Evolutionary conservation across 2,888 invertebrate genomes (phyloP), one percentile per base, ranked within the genome.

Genomic region (Lucinisca nassula): DNA sequence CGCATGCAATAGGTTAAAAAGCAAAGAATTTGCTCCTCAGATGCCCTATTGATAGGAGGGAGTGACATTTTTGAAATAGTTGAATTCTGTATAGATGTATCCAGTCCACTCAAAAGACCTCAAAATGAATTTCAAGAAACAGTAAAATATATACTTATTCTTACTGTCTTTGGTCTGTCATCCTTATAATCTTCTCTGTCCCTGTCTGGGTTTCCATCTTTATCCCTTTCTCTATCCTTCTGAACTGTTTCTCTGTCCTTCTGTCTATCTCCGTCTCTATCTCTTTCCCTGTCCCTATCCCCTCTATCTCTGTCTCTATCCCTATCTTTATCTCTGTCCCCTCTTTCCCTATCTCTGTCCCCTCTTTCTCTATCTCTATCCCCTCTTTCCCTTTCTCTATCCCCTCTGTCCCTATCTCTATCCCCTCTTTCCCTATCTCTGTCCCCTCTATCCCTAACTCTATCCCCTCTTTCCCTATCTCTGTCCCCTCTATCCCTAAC

Each of bases 281-380:
- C 17, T 8, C 17, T 45, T n/a, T 45, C 45, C 21, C 30, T 17
- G 8, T 4, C 2, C 27, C 30, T 35, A 40, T 80, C 83, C n/a
- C 75, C 75, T 55, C 81, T 82, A 27, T 80, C 70, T 79, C 77
- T 70, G 27, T 82, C 49, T 74, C 81, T 78, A 30, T 61, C 61
- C 40, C 81, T 85, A n/a, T 78, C 77, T n/a, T n/a, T n/a, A n/a
- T n/a, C n/a, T n/a, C n/a, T n/a, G n/a, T n/a, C 17, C 45, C 17
- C 45, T 45, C 45, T 45, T 12, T 45, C 45, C 17, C 17, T 45
- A 12, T 8, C 10, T 45, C 45, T 45, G 17, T 45, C 45, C 17
- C 17, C 17, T 45, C 10, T 17, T 12, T 45, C 45, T 17, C 17
- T 45, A 17, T 45, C 45, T 17, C 45, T 45, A 17, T 45, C 45